Conservation (phyloP, 2,888 invertebrate genomes). For the Lochmaea crataegi region DNA sequence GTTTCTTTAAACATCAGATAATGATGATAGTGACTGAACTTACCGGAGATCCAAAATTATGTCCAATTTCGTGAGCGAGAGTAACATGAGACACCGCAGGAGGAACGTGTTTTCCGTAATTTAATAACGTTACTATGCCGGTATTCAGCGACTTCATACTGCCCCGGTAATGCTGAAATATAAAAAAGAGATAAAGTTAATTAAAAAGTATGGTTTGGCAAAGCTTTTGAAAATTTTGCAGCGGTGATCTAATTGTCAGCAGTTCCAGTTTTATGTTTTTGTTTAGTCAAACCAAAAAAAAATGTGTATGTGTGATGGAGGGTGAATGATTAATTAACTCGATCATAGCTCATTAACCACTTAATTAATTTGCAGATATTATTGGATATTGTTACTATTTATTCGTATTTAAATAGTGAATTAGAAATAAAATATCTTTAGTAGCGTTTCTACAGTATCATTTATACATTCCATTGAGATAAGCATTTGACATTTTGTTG, state of each 20-base stretch:
- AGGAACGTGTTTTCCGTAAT: conserved; percentile 98
- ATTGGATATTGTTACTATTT: no score
- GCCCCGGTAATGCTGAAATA: conserved; percentile 90
- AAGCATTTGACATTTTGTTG: no score
- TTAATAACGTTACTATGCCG: conserved; percentile 96
- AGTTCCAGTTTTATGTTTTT: background rate
- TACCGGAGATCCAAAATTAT: conserved; percentile 98
- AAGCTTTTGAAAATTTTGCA: background rate
- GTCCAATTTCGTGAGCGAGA: conserved; percentile 98
- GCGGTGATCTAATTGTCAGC: background rate
- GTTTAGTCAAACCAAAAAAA: background rate
- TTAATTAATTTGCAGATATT: no score
- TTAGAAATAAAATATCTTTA: no score
- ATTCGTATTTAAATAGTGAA: no score
- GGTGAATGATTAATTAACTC: no score
- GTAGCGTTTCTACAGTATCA: no score
- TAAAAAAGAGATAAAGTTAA: conserved; percentile 41
- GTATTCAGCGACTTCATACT: conserved; percentile 96
- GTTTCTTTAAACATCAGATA: background rate
- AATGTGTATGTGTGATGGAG: no score
- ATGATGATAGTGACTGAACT: conserved; percentile 59
- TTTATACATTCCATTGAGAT: no score
- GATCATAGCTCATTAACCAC: no score
- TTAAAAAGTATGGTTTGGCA: conserved; percentile 10
- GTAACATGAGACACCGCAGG: conserved; percentile 99